These are phyloP conservation scores for Vespertilio murinus DNA, from an alignment of 2,797 vertebrate species.

Conservation along the genomic window DNA sequence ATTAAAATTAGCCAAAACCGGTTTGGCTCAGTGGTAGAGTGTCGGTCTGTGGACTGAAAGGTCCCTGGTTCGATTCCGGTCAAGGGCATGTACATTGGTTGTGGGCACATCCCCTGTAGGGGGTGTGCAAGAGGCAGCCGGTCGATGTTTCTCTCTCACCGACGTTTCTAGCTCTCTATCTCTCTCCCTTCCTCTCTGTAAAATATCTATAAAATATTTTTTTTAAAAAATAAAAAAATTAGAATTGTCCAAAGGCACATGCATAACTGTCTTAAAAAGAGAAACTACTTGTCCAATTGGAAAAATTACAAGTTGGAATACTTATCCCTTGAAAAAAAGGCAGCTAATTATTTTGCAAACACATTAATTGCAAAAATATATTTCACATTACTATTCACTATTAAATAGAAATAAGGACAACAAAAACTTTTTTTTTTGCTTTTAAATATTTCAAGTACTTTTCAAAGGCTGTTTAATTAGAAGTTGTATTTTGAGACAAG, in stretches of 20 bases:
- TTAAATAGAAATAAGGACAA: not conserved
- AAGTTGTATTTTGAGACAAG: not conserved
- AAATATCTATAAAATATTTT: no score
- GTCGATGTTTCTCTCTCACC: no score
- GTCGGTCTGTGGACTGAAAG: no score
- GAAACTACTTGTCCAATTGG: not conserved
- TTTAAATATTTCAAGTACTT: not conserved
- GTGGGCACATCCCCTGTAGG: no score
- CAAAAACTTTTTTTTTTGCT: not conserved
- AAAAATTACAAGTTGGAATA: not conserved
- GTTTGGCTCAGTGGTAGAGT: no score
- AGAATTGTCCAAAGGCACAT: not conserved
- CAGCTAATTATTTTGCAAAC: not conserved
- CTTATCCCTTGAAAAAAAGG: not conserved
- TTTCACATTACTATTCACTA: not conserved
- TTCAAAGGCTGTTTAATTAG: not conserved
- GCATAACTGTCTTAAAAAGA: not conserved
- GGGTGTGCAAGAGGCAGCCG: no score
- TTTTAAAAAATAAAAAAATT: no score
- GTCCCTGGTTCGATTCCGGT: no score
- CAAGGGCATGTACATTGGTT: no score
- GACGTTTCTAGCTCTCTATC: no score
- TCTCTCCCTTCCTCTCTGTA: no score
- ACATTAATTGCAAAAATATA: not conserved
- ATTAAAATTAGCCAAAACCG: not conserved